Evolutionary conservation across 2,797 vertebrate species (phyloP), one percentile per base, ranked within the genome.

Genomic region (Gouania willdenowi): DNA sequence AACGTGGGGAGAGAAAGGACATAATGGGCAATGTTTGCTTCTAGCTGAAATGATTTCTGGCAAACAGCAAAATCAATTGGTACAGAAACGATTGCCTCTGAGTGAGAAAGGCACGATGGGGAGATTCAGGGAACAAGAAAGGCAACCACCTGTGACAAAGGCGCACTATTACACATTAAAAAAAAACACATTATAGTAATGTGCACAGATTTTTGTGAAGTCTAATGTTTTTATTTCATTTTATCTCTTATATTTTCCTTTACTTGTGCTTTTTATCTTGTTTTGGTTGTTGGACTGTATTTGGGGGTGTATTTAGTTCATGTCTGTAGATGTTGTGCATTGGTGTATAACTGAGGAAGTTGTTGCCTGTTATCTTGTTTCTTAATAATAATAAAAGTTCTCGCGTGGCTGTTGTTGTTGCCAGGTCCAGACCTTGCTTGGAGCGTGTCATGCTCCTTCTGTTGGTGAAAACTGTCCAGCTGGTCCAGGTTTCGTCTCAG

Each of bases 361-460:
- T n/a, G n/a, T n/a, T n/a, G n/a, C n/a, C n/a, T n/a, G n/a, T n/a
- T n/a, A n/a, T n/a, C n/a, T n/a, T n/a, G n/a, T n/a, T n/a, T n/a
- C n/a, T n/a, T n/a, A n/a, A n/a, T n/a, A n/a, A n/a, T n/a, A n/a
- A n/a, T n/a, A n/a, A n/a, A n/a, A n/a, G n/a, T n/a, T n/a, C n/a
- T n/a, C n/a, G n/a, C n/a, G n/a, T n/a, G n/a, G n/a, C n/a, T n/a
- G n/a, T n/a, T n/a, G 36, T 14, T 17, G 18, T n/a, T 67, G 54
- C 54, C 52, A 56, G 52, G 40, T 56, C 64, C 88, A 60, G 54
- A 97, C 95, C 91, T 89, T 49, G 71, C 65, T 54, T 83, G 86
- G 54, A 84, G 77, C 32, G 90, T 58, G 5, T 54, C 68, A 5
- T 79, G 46, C 34, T 89, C 83, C 65, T 92, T 91, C 66, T 91